phyloP scores from a whole-genome alignment of 2,113 vertebrate genomes.

The rat (Rattus norvegicus) region DNA sequence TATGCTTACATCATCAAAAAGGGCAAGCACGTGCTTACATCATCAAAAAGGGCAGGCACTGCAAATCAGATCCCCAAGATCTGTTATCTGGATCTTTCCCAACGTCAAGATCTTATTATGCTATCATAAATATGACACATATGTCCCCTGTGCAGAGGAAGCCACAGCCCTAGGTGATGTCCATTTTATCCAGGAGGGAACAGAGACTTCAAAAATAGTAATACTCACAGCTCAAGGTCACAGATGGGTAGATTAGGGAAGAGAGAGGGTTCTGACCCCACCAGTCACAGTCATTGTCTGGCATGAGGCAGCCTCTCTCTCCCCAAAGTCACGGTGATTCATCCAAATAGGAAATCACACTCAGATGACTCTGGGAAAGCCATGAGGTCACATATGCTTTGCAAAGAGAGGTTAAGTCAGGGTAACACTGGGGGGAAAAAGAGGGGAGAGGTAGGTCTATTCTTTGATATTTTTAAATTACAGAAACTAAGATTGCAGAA shows the following conservation, averaged over 20 bases:
- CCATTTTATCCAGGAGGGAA: not conserved
- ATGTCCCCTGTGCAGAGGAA: not conserved
- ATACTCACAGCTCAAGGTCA: not conserved
- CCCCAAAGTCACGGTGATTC: not conserved
- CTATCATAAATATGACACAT: not conserved
- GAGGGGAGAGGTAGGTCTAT: not conserved
- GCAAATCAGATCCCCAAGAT: rapidly evolving
- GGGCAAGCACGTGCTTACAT: too few relatives aligned
- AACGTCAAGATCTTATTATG: not conserved
- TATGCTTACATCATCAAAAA: not conserved
- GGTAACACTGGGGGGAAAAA: not conserved
- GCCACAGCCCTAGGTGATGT: not conserved
- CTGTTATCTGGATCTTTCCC: not conserved
- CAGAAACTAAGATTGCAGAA: not conserved
- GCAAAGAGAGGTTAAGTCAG: conserved; percentile 29
- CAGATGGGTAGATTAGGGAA: not conserved
- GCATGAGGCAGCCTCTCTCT: not conserved
- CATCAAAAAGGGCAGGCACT: not conserved
- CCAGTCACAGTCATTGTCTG: not conserved
- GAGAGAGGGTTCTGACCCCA: not conserved
- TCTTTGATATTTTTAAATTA: not conserved
- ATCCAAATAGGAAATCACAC: not conserved
- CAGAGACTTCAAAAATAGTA: not conserved
- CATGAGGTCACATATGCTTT: not conserved
- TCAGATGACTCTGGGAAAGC: not conserved